phyloP scores from a whole-genome alignment of 1,140 invertebrate species.

The Heliconius melpomene region DNA sequence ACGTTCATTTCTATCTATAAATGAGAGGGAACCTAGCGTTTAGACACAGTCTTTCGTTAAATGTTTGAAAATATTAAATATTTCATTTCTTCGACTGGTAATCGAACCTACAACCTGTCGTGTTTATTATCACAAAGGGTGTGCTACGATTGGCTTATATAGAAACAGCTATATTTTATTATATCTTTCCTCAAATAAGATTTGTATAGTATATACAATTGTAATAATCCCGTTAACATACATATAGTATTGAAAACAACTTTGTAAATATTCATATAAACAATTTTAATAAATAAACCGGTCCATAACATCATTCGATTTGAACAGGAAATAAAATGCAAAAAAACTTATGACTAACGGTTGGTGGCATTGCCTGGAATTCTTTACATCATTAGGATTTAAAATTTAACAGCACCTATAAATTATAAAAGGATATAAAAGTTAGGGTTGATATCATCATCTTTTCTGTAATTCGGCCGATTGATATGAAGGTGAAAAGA shows the following conservation, averaged over 20 bases:
- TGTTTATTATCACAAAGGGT: no score
- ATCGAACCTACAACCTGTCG: not conserved
- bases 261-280: not conserved
- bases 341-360: conserved; percentile 3
- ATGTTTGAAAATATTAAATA: not conserved
- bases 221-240: not conserved
- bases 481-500: no score
- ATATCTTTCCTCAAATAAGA: not conserved
- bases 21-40: not conserved
- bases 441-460: no score
- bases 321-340: conserved; percentile 1
- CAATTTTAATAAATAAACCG: not conserved
- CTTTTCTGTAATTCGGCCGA: no score
- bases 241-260: not conserved
- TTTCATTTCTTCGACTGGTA: not conserved
- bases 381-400: not conserved
- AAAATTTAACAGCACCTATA: no score
- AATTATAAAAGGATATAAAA: no score
- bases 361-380: not conserved
- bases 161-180: no score
- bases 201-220: not conserved
- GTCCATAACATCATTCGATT: not conserved
- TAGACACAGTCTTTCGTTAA: not conserved
- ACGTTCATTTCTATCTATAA: no score
- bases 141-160: no score